A percentile compares a stretch with the other conserved stretches of the same genome.
These are phyloP conservation scores for Patella caerulea DNA, from an alignment of 2,888 invertebrate genomes.

Conservation along the genomic window DNA sequence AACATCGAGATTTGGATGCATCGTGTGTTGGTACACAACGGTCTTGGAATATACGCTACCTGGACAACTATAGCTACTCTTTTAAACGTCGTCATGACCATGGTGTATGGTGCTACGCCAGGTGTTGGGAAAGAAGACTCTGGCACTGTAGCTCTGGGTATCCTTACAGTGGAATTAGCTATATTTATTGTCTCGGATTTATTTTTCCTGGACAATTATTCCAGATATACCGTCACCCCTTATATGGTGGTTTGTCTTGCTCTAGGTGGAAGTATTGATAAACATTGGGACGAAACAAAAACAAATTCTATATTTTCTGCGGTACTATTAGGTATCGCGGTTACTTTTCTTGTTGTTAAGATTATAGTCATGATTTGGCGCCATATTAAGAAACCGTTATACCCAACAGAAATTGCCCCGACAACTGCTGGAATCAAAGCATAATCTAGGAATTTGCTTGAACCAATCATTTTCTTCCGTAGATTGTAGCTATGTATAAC, in stretches of 20 bases:
- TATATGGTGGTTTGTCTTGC: slow-evolving; percentile 63
- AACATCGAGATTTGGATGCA: slow-evolving; percentile 61
- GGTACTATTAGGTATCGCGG: slow-evolving; percentile 46
- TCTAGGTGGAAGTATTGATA: slow-evolving; percentile 54
- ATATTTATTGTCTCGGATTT: slow-evolving; percentile 61
- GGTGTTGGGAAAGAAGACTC: slow-evolving; percentile 29
- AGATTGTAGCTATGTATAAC: too few relatives aligned
- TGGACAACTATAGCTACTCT: slow-evolving; percentile 65
- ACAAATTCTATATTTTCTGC: slow-evolving; percentile 55
- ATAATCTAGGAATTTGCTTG: too few relatives aligned
- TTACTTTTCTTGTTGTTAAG: slow-evolving; percentile 34
- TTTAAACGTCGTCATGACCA: slow-evolving; percentile 61
- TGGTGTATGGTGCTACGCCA: slow-evolving; percentile 42
- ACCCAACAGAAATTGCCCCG: too few relatives aligned
- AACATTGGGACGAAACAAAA: slow-evolving; percentile 51
- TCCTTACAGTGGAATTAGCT: slow-evolving; percentile 51
- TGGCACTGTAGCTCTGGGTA: slow-evolving; percentile 51
- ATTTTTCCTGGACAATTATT: slow-evolving; percentile 57
- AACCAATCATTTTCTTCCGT: too few relatives aligned
- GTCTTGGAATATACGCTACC: slow-evolving; percentile 63
- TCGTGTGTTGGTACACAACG: slow-evolving; percentile 63
- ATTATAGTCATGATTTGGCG: slow-evolving; percentile 37
- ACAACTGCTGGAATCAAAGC: too few relatives aligned
- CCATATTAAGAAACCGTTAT: slow-evolving; percentile 32
- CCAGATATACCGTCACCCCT: slow-evolving; percentile 66